These are phyloP conservation scores for Heliocidaris tuberculata DNA, from an alignment of 35 echinoderm and acorn worm species.

Conservation along the genomic window DNA sequence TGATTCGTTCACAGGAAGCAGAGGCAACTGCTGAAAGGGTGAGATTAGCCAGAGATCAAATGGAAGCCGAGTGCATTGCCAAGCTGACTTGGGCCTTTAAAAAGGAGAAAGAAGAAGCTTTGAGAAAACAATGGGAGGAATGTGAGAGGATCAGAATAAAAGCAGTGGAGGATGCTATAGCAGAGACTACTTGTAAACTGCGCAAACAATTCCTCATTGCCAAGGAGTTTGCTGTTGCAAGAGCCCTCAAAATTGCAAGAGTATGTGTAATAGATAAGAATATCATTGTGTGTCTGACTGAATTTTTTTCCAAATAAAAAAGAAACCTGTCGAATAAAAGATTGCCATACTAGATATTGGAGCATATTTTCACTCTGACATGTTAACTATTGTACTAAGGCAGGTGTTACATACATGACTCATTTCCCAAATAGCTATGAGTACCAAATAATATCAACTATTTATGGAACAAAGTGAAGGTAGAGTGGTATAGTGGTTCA, in stretches of 20 bases:
- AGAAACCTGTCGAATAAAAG: no score
- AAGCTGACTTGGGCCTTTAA: conserved; percentile 73
- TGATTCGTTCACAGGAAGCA: conserved; percentile 50
- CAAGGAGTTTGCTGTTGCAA: conserved; percentile 80
- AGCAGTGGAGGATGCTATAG: conserved; percentile 82
- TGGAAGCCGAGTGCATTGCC: conserved; percentile 71
- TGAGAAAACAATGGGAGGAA: conserved; percentile 86
- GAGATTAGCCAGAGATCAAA: conserved; percentile 63
- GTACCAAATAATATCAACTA: no score
- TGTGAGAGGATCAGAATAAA: conserved; percentile 85
- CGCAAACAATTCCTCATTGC: conserved; percentile 84
- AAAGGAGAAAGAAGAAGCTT: conserved; percentile 86
- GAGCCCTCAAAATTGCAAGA: conserved; percentile 83
- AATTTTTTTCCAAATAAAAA: no score
- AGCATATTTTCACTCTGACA: no score
- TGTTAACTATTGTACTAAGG: no score
- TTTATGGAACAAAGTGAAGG: no score
- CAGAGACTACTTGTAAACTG: conserved; percentile 68
- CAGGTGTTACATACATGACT: no score
- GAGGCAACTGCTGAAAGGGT: conserved; percentile 68
- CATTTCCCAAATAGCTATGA: no score
- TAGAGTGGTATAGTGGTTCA: no score
- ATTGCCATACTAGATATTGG: no score
- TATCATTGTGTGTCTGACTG: background rate
- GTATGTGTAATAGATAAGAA: conserved; percentile 42